A percentile compares a stretch with the other conserved stretches of the same genome.
These are phyloP conservation scores for Varanus komodoensis DNA, from an alignment of 2,113 vertebrate genomes.

Conservation along the genomic window DNA sequence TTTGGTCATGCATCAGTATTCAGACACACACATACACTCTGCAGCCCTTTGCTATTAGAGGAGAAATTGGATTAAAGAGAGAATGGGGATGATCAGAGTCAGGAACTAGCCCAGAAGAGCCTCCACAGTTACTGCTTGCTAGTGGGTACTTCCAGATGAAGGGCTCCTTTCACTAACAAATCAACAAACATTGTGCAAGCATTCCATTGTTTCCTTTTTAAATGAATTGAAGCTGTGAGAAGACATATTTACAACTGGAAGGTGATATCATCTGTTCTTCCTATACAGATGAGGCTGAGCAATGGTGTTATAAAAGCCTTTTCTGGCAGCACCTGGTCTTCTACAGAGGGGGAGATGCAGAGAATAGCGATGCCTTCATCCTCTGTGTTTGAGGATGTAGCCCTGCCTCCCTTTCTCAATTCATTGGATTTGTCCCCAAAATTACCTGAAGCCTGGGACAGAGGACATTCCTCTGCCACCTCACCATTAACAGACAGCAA, in stretches of 20 bases:
- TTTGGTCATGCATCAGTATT: neutral
- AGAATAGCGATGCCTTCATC: neutral
- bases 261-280: too few relatives aligned
- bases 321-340: neutral
- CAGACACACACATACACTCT: neutral
- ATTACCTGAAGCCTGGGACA: neutral
- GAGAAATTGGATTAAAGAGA: neutral
- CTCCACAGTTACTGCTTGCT: neutral
- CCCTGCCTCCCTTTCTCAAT: neutral
- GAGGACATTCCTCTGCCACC: neutral
- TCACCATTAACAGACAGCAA: neutral
- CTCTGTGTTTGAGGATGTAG: neutral
- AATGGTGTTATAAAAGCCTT: too few relatives aligned
- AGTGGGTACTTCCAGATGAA: neutral
- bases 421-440: neutral
- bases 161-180: too few relatives aligned
- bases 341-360: neutral
- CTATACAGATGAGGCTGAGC: too few relatives aligned
- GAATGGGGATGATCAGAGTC: neutral
- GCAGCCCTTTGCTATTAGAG: neutral
- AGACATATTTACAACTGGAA: too few relatives aligned
- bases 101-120: neutral
- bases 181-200: too few relatives aligned
- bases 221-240: too few relatives aligned
- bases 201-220: too few relatives aligned